phyloP scores from a whole-genome alignment of 2,113 vertebrate genomes.

The Suricata suricatta region DNA sequence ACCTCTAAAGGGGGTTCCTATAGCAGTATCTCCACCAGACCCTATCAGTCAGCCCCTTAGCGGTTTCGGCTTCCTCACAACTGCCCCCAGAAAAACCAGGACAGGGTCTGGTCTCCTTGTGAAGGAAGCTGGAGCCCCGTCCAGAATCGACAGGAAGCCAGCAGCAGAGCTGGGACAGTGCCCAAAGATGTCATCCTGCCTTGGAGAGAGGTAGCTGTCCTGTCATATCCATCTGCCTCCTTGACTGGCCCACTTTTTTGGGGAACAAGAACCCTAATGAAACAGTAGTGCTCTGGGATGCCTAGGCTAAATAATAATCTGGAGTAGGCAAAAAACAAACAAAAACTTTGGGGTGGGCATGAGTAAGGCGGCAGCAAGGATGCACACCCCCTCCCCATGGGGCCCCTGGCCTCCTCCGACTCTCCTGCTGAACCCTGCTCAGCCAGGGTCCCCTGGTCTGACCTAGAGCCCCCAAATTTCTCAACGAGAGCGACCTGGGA shows the following conservation, averaged over 20 bases:
- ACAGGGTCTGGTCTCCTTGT: neutral
- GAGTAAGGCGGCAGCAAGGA: neutral
- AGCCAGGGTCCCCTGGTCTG: neutral
- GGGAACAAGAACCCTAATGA: neutral
- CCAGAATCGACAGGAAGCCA: neutral
- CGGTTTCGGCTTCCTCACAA: neutral
- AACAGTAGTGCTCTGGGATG: neutral
- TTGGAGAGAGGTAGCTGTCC: neutral
- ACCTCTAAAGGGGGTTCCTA: neutral
- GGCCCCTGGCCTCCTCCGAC: neutral
- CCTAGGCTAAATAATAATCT: neutral
- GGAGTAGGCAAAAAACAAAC: neutral
- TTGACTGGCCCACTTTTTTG: neutral
- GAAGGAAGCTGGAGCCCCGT: neutral
- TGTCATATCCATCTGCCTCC: neutral
- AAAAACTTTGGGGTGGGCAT: neutral
- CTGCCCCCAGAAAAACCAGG: neutral
- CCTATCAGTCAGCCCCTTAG: neutral
- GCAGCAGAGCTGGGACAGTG: neutral
- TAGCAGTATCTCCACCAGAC: neutral
- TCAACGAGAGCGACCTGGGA: neutral
- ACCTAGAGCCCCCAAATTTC: neutral
- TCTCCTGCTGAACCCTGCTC: neutral
- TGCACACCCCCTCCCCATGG: neutral
- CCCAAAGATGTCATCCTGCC: neutral